Percentiles rank a stretch among this genome's conserved stretches.
phyloP scores from a whole-genome alignment of 2,888 invertebrate genomes.

The Dasysyrphus albostriatus region DNA sequence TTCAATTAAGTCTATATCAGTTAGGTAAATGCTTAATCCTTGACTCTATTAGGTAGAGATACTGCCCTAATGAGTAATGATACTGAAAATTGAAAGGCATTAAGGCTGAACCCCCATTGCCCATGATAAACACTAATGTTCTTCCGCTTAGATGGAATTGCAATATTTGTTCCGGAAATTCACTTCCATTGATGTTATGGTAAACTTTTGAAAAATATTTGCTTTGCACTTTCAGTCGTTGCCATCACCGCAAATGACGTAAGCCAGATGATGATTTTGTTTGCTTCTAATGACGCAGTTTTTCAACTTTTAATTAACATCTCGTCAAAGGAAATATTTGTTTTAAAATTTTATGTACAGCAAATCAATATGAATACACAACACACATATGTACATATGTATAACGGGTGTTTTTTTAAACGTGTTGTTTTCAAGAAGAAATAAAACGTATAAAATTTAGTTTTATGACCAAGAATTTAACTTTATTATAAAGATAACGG shows the following conservation, averaged over 20 bases:
- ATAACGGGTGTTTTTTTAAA: too few species aligned
- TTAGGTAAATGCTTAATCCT: constrained; percentile 19
- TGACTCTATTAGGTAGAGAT: too few species aligned
- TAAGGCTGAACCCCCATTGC: neutral
- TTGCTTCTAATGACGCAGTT: constrained; percentile 2
- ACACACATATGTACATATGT: too few species aligned
- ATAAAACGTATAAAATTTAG: too few species aligned
- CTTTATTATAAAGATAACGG: too few species aligned
- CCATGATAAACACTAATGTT: neutral
- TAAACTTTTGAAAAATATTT: constrained; percentile 36
- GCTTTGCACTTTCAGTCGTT: constrained; percentile 3
- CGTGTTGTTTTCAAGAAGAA: too few species aligned
- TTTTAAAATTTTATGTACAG: constrained; percentile 14
- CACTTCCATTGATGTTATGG: constrained; percentile 53
- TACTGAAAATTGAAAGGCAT: neutral
- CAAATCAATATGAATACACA: neutral
- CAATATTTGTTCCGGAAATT: constrained; percentile 58
- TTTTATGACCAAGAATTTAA: too few species aligned
- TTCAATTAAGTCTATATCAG: neutral
- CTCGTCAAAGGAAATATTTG: constrained; percentile 14
- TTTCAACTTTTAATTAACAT: constrained; percentile 11
- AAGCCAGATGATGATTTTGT: constrained; percentile 6
- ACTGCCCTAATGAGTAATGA: neutral
- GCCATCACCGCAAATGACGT: neutral
- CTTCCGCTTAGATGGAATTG: constrained; percentile 48